Evolutionary conservation across 2,113 vertebrate genomes (phyloP).

Genomic region (Athene cunicularia): DNA sequence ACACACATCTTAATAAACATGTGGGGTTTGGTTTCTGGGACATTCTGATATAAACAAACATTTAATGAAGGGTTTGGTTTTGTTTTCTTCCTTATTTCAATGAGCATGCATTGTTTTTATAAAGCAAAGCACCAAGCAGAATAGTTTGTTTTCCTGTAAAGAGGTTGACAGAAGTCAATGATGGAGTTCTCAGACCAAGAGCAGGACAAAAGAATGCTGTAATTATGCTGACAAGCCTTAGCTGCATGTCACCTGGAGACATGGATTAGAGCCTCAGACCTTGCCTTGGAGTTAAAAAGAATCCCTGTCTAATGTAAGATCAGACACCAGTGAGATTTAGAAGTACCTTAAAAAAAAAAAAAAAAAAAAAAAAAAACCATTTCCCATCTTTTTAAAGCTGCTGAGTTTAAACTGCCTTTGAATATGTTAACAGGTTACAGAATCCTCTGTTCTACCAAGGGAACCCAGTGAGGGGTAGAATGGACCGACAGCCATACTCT

Average conservation of each 20-base stretch:
- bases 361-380: neutral
- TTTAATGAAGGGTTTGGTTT: neutral
- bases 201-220: neutral
- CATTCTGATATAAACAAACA: neutral
- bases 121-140: neutral
- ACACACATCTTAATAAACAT: constrained; percentile 68
- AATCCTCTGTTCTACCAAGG: neutral
- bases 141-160: neutral
- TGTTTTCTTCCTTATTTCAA: neutral
- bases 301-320: neutral
- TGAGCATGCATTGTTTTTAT: neutral
- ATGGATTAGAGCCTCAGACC: neutral
- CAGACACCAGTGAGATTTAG: neutral
- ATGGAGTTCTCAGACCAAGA: neutral
- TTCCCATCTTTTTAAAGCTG: neutral
- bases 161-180: neutral
- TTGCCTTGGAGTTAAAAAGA: neutral
- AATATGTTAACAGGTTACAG: neutral
- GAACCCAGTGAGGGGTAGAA: neutral
- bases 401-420: neutral
- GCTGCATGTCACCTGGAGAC: neutral
- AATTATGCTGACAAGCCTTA: constrained; percentile 29
- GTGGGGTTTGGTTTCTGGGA: constrained; percentile 21
- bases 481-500: neutral
- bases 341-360: neutral